A percentile compares a stretch with the other conserved stretches of the same genome.
phyloP scores from a whole-genome alignment of 1,140 invertebrate species.

The Dufourea novaeangliae region DNA sequence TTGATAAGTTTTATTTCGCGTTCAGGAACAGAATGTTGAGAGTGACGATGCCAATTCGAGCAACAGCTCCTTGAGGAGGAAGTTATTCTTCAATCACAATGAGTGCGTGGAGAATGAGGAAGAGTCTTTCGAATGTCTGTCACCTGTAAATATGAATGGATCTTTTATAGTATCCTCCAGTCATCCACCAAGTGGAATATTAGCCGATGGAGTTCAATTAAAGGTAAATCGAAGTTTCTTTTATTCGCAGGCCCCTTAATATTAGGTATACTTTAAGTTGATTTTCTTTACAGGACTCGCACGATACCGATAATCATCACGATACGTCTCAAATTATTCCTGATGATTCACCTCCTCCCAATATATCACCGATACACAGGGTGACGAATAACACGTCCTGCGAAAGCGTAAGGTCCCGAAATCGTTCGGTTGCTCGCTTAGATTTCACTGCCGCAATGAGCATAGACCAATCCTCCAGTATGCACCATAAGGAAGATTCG shows the following conservation, averaged over 20 bases:
- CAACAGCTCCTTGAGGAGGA: constrained; percentile 77
- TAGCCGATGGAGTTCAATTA: constrained; percentile 71
- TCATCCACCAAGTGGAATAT: constrained; percentile 76
- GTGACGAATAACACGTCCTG: constrained; percentile 62
- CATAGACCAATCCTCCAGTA: constrained; percentile 60
- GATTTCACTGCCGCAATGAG: constrained; percentile 75
- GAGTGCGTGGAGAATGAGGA: constrained; percentile 69
- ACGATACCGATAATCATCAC: constrained; percentile 39
- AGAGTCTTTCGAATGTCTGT: constrained; percentile 58
- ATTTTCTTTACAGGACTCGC: constrained; percentile 23
- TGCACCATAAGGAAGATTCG: constrained; percentile 53
- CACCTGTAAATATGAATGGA: constrained; percentile 64
- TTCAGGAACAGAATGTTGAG: constrained; percentile 76
- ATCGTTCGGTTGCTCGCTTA: constrained; percentile 64
- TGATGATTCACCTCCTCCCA: constrained; percentile 68
- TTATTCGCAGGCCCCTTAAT: background rate
- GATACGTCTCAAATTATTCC: constrained; percentile 62
- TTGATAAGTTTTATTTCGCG: background rate
- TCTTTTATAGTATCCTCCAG: constrained; percentile 62
- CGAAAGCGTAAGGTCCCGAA: constrained; percentile 68
- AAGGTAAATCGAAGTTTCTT: constrained; percentile 62
- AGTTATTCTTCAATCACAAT: constrained; percentile 76
- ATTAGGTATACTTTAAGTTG: background rate
- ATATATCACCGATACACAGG: constrained; percentile 74
- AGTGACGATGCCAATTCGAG: constrained; percentile 73